A percentile compares a stretch with the other conserved stretches of the same genome.
phyloP scores from a whole-genome alignment of 1,140 invertebrate genomes.

The Drosophila pseudoananassae region DNA sequence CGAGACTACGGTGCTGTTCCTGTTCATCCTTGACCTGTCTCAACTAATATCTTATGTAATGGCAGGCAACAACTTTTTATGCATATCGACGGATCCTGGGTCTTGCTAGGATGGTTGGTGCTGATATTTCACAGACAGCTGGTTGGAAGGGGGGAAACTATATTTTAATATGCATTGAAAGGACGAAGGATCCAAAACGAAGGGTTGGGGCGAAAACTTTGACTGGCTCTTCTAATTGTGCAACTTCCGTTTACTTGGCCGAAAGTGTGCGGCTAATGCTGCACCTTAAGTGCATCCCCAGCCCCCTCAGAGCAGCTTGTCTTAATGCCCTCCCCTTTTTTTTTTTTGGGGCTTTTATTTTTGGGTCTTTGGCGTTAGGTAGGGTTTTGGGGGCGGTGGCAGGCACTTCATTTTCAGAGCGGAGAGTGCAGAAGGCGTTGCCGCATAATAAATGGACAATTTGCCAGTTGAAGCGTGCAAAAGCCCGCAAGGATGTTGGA shows the following conservation, averaged over 20 bases:
- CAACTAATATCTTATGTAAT: constrained; percentile 76
- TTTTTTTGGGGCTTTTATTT: constrained; percentile 6
- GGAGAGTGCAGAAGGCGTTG: constrained; percentile 78
- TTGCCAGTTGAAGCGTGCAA: constrained; percentile 78
- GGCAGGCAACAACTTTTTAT: constrained; percentile 71
- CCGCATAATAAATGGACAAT: constrained; percentile 83
- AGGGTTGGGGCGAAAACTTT: constrained; percentile 54
- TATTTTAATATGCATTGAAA: constrained; percentile 76
- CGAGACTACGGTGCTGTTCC: background rate
- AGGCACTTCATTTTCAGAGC: constrained; percentile 67
- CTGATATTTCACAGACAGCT: constrained; percentile 76
- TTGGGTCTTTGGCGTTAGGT: background rate
- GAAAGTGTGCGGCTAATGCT: constrained; percentile 76
- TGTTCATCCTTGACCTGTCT: constrained; percentile 65
- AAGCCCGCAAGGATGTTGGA: constrained; percentile 71
- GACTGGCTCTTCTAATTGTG: constrained; percentile 79
- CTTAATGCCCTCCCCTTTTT: constrained; percentile 57
- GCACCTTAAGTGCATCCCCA: constrained; percentile 75
- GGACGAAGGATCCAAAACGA: background rate
- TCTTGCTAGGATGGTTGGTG: constrained; percentile 19
- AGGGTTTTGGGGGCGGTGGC: constrained; percentile 2
- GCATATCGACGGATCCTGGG: constrained; percentile 66
- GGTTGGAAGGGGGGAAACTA: constrained; percentile 56
- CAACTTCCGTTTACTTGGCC: constrained; percentile 69
- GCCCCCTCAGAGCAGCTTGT: constrained; percentile 56